Percentiles rank a stretch among this genome's conserved stretches.
Evolutionary conservation across 2,113 vertebrate genomes (phyloP).

Genomic region (Patagioenas fasciata): DNA sequence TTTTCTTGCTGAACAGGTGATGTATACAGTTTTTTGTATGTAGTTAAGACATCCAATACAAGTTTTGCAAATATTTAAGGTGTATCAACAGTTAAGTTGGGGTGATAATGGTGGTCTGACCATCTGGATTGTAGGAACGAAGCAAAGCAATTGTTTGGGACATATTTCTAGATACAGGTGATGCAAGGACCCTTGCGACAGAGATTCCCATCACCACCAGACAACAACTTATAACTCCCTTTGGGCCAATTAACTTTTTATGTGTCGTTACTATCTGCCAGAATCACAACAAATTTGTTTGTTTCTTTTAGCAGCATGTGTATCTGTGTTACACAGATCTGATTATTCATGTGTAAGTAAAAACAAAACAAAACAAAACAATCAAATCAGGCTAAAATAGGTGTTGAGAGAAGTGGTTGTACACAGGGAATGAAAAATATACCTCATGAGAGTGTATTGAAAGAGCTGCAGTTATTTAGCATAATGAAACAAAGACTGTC

Average conservation of each 20-base stretch:
- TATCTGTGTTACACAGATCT: background rate
- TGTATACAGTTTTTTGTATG: background rate
- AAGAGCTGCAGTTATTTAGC: background rate
- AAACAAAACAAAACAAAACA: background rate
- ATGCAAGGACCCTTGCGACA: background rate
- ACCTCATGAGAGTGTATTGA: background rate
- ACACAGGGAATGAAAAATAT: background rate
- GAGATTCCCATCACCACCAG: background rate
- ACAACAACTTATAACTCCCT: background rate
- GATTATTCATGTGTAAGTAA: background rate
- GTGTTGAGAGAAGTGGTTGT: background rate
- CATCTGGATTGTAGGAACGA: background rate
- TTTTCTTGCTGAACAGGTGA: background rate
- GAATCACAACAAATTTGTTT: background rate
- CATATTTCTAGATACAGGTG: background rate
- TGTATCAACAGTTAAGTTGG: background rate
- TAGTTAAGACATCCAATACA: background rate
- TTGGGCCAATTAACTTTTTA: background rate
- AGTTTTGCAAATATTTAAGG: rapidly evolving
- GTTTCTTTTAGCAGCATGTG: background rate
- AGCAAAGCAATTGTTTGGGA: background rate
- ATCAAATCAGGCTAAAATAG: background rate
- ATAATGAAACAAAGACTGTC: background rate
- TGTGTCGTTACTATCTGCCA: background rate
- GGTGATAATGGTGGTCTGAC: background rate